Conservation (phyloP, 30 jellyfish, hydroid and myxozoan species). For the Nemopilema nomurai region DNA sequence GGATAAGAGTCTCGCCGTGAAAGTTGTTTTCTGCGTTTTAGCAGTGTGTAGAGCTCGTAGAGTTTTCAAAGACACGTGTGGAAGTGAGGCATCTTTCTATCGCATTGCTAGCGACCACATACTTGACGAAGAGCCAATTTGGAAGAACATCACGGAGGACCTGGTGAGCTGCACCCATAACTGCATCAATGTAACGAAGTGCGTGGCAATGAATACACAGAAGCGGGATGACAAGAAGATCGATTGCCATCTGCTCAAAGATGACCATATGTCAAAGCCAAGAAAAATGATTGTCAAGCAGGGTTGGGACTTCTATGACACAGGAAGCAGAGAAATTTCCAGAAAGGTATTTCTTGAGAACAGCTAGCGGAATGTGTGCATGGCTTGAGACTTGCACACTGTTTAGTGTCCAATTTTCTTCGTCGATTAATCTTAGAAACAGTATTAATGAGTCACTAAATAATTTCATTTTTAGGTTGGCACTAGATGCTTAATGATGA, state of each 20-base stretch:
- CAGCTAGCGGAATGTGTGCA: too few species aligned
- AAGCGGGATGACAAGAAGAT: constrained; percentile 5
- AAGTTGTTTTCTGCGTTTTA: not conserved
- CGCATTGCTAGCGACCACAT: constrained; percentile 29
- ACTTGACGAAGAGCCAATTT: constrained; percentile 33
- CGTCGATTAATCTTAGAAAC: too few species aligned
- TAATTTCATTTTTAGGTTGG: constrained; percentile 54
- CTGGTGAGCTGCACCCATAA: constrained; percentile 4
- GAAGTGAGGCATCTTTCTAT: constrained; percentile 26
- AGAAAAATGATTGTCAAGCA: constrained; percentile 3
- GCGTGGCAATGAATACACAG: constrained; percentile 31
- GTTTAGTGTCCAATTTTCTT: too few species aligned
- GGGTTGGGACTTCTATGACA: constrained; percentile 39
- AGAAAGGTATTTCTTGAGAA: constrained; percentile 1
- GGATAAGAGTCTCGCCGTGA: too few species aligned
- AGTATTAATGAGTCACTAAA: too few species aligned
- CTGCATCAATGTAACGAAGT: constrained; percentile 17
- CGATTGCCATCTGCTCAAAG: constrained; percentile 43
- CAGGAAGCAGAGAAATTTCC: constrained; percentile 37
- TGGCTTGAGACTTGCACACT: too few species aligned
- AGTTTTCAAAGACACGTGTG: constrained; percentile 24
- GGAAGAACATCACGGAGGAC: constrained; percentile 11
- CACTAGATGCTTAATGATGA: constrained; percentile 18
- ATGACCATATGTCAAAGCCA: constrained; percentile 47
- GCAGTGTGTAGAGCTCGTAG: constrained; percentile 2